Base-by-base conservation (phyloP, 2,888 invertebrate species). In the Danaus chrysippus region DNA sequence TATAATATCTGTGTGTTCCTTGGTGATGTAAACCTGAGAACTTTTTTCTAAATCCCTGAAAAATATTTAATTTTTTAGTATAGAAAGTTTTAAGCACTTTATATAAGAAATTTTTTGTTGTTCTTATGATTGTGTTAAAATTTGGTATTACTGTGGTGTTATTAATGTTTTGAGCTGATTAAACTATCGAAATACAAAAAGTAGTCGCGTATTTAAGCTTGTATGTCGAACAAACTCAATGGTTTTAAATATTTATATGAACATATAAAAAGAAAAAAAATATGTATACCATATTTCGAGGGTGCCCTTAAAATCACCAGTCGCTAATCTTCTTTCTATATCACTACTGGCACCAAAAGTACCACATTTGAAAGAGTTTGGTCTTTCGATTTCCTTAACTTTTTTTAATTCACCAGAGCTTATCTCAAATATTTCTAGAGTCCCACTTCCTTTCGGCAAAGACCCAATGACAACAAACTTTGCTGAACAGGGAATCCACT, bases 401-500 rank as follows among this genome's bases (percentile, higher is more conserved):
- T 94, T 93, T 62, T 93, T 81, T n/a, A 82, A 74, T 76, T 96
- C 94, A 1, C 95, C 95, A 57, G 94, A 93, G 34, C 93, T 93
- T 19, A 97, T 91, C 79, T 96, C 95, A 77, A 94, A 97, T 13
- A 96, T 92, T 85, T 98, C 96, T 62, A 98, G 87, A 23, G 96
- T 93, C 0, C 99, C 99, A 58, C 94, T 95, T 54, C 97, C 97
- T 76, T 95, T 95, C 0, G 98, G 94, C 79, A 96, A 93, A 13
- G 95, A 95, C 10, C 99, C 99, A 60, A 98, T 91, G 53, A 96
- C 94, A 65, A 97, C 94, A 86, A 98, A 97, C 85, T 98, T 98
- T 0, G 98, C 96, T 3, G 98, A 97, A 77, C 96, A 95, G 0
- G 99, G 98, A 74, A 99, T 94, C 99, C 98, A 99, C 87, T 96